Evolutionary conservation across 2,888 invertebrate species (phyloP).

Genomic region (Drosophila nr. perissopoda): DNA sequence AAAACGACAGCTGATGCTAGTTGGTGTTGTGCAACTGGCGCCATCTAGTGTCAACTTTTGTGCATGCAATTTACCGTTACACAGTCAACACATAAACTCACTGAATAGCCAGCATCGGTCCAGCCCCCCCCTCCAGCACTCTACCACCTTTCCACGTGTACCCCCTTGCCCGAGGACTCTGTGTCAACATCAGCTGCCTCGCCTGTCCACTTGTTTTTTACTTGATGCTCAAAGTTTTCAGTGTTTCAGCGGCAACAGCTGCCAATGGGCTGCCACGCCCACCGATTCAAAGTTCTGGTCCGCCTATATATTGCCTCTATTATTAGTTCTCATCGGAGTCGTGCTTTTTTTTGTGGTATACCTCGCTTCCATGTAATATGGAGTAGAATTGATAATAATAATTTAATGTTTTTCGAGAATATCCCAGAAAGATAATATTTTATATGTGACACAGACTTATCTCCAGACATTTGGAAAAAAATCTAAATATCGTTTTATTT

Average conservation of each 20-base stretch:
- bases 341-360: slow-evolving; percentile 1
- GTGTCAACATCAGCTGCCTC: slow-evolving; percentile 72
- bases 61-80: slow-evolving; percentile 66
- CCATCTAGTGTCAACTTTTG: slow-evolving; percentile 67
- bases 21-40: slow-evolving; percentile 44
- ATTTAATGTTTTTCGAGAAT: background rate
- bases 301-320: slow-evolving; percentile 2
- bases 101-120: slow-evolving; percentile 10
- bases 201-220: slow-evolving; percentile 66
- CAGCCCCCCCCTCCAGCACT: background rate
- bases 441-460: background rate
- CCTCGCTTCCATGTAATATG: background rate
- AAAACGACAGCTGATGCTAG: slow-evolving; percentile 48
- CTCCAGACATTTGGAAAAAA: background rate
- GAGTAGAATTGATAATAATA: too few species aligned
- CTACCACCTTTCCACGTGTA: background rate
- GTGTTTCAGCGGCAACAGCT: slow-evolving; percentile 60
- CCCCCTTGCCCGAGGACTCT: background rate
- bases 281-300: background rate
- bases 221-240: slow-evolving; percentile 70
- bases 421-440: background rate
- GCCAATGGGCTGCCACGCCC: slow-evolving; percentile 45
- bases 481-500: background rate
- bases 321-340: slow-evolving; percentile 8
- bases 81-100: slow-evolving; percentile 56